Evolutionary conservation across 2,797 vertebrate species (phyloP).

Genomic region (Xenopus petersii): DNA sequence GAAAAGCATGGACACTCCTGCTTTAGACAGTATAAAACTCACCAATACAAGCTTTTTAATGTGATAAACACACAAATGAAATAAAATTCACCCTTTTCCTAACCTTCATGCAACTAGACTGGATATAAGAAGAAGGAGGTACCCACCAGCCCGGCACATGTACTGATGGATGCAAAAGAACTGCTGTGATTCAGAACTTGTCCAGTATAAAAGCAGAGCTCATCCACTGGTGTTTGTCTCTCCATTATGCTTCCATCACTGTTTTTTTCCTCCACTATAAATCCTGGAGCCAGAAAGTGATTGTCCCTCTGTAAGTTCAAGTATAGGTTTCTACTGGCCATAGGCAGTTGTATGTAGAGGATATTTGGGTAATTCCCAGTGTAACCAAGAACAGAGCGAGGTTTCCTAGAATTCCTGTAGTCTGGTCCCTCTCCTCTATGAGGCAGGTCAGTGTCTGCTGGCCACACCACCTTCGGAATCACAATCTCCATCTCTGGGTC

Average conservation of each 20-base stretch:
- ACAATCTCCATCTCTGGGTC: constrained; percentile 57
- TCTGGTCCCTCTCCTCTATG: constrained; percentile 53
- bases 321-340: constrained; percentile 74
- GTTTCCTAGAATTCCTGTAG: constrained; percentile 47
- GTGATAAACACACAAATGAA: no score
- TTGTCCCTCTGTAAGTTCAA: constrained; percentile 75
- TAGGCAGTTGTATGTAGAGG: constrained; percentile 78
- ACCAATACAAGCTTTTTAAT: no score
- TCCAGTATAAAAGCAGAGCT: constrained; percentile 85
- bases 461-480: constrained; percentile 64
- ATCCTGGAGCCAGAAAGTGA: constrained; percentile 74
- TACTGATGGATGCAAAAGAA: constrained; percentile 82
- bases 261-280: constrained; percentile 72
- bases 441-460: constrained; percentile 51
- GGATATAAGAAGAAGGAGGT: not conserved
- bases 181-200: constrained; percentile 76
- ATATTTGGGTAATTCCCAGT: constrained; percentile 47
- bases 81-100: no score
- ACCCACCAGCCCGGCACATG: constrained; percentile 88
- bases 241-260: constrained; percentile 19
- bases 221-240: constrained; percentile 50
- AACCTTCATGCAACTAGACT: no score
- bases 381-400: constrained; percentile 35
- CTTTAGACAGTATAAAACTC: no score
- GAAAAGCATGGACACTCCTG: no score